Conservation (phyloP, 2,888 invertebrate genomes). For the Arrhopalites spinosus region DNA sequence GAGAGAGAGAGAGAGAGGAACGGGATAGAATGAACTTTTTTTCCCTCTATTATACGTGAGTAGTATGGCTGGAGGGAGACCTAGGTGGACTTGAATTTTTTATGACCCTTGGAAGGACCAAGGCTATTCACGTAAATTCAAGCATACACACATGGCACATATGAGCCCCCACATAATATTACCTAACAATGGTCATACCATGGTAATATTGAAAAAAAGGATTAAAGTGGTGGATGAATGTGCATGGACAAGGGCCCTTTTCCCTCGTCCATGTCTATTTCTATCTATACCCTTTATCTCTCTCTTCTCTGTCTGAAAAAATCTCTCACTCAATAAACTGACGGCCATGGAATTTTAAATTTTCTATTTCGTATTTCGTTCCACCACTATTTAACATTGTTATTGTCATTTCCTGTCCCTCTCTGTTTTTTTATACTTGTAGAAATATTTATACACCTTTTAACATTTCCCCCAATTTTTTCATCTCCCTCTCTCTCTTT, state of each 20-base stretch:
- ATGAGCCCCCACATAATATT: conserved; percentile 36
- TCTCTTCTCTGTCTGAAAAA: conserved; percentile 34
- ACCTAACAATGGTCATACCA: conserved; percentile 33
- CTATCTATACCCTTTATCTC: conserved; percentile 37
- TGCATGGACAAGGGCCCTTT: conserved; percentile 32
- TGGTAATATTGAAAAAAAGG: conserved; percentile 35
- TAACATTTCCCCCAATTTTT: not conserved
- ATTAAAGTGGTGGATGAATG: conserved; percentile 30
- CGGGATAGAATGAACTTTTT: conserved; percentile 30
- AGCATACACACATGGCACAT: conserved; percentile 35
- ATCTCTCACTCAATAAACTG: conserved; percentile 39
- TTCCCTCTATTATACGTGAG: conserved; percentile 6
- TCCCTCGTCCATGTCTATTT: conserved; percentile 2
- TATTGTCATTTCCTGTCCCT: conserved; percentile 21
- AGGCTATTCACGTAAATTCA: conserved; percentile 30
- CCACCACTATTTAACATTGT: conserved; percentile 13
- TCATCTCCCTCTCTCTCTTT: not conserved
- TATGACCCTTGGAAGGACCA: conserved; percentile 40
- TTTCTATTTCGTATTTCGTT: conserved; percentile 24
- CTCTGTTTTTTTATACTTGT: not conserved
- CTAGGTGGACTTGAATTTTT: conserved; percentile 40
- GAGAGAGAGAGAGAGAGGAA: conserved; percentile 17
- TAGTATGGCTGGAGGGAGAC: conserved; percentile 22
- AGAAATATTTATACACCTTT: not conserved
- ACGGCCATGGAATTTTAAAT: conserved; percentile 36